Evolutionary conservation across 2,888 invertebrate species (phyloP), one percentile per base, ranked within the genome.

Genomic region (Iphiclides podalirius): DNA sequence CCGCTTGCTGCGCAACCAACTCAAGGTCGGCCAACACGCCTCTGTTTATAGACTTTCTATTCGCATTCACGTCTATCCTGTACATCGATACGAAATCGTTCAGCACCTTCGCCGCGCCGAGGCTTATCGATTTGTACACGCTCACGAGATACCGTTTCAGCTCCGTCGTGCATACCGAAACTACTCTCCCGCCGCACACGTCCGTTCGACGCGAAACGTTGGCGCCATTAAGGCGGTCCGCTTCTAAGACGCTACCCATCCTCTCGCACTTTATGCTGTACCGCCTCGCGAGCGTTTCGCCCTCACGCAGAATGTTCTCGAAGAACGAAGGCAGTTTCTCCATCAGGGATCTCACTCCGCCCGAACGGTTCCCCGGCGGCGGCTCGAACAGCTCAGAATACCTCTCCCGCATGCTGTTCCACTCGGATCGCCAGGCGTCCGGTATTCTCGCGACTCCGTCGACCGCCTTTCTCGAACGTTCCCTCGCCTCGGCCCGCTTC

Each of bases 21-120:
- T 62, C 58, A 16, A 84, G 43, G n/a, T 60, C 11, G 7, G 28
- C 11, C 1, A 67, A 48, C 0, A 80, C 63, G 0, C 42, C 43
- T 8, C 64, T 53, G 37, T 68, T 69, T 15, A 73, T 67, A 0
- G 53, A 28, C n/a, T 53, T 64, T 0, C 47, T 54, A 8, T 72
- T 72, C 0, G 58, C 53, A 8, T 63, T 64, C 0, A 73, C 68
- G 13, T 85, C 83, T 50, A 66, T 66, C 0, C 42, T 37, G 39
- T 77, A 86, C 80, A 85, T 84, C 8, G 72, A 72, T 28, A 64
- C 72, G 39, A 82, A 85, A 49, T 76, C 77, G 17, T 52, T 67
- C 28, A 82, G 64, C 0, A 66, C 63, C 12, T 61, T 70, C 0
- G 72, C 67, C 1, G 66, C 55, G 3, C 78, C 76, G n/a, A 75